Evolutionary conservation across 30 jellyfish, hydroid and myxozoan genomes (phyloP).

Genomic region (Aurelia sp.): DNA sequence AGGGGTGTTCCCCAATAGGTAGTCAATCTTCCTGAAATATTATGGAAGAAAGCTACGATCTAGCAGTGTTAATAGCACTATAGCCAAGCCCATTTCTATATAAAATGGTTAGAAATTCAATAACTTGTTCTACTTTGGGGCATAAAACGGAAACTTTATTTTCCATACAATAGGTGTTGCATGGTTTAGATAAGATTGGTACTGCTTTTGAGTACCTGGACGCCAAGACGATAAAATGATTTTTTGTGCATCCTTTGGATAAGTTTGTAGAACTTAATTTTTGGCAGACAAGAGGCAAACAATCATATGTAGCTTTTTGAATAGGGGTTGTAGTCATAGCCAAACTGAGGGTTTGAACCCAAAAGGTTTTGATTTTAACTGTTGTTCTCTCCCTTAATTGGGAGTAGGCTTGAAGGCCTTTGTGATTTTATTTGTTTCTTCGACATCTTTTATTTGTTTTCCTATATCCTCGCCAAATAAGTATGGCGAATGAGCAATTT

Average conservation of each 20-base stretch:
- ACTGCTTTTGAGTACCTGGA: conserved; percentile 41
- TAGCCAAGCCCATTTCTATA: conserved; percentile 13
- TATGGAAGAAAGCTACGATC: conserved; percentile 52
- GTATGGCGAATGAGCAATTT: no score
- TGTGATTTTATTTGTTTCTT: no score
- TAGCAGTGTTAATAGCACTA: conserved; percentile 64
- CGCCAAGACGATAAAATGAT: conserved; percentile 52
- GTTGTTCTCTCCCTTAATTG: no score
- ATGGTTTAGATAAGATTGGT: neutral
- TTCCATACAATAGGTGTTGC: conserved; percentile 11
- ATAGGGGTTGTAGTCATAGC: neutral
- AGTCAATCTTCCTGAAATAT: neutral
- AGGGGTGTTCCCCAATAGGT: conserved; percentile 36
- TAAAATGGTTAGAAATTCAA: conserved; percentile 12
- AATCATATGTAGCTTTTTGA: conserved; percentile 18
- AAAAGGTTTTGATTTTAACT: no score
- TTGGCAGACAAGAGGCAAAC: conserved; percentile 48
- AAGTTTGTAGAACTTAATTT: neutral
- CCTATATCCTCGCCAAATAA: no score
- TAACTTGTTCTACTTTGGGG: neutral
- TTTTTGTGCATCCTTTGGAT: conserved; percentile 1
- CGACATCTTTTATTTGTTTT: no score
- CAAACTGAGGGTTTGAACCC: no score
- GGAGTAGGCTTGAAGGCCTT: no score
- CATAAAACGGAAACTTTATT: neutral